These are phyloP conservation scores for Hemicrepidius hirtus DNA, from an alignment of 2,888 invertebrate species.

Conservation along the genomic window DNA sequence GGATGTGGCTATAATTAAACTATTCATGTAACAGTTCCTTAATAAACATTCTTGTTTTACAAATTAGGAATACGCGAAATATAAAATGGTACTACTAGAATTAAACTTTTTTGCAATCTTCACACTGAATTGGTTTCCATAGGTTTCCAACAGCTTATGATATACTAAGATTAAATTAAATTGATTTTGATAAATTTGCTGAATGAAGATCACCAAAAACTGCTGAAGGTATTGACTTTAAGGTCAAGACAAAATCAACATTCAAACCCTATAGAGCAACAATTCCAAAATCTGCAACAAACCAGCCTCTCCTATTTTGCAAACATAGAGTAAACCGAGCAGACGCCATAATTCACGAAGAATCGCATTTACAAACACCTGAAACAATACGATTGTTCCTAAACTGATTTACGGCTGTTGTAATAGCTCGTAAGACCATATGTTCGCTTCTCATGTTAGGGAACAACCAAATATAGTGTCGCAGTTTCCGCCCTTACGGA, in stretches of 20 bases:
- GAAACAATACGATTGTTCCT: constrained; percentile 44
- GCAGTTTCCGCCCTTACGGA: constrained; percentile 24
- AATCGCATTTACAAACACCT: constrained; percentile 42
- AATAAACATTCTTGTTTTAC: neutral
- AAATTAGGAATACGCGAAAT: neutral
- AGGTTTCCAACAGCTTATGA: too few relatives aligned
- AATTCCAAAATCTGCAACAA: neutral
- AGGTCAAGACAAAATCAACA: too few relatives aligned
- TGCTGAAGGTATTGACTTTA: too few relatives aligned
- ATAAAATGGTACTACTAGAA: too few relatives aligned
- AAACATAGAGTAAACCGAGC: constrained; percentile 28
- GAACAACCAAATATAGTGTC: constrained; percentile 1
- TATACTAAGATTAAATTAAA: too few relatives aligned
- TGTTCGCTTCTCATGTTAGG: constrained; percentile 44
- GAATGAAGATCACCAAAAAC: neutral
- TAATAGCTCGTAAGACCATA: constrained; percentile 40
- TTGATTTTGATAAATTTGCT: too few relatives aligned
- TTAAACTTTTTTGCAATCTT: too few relatives aligned
- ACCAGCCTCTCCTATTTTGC: neutral
- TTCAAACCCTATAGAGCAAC: neutral
- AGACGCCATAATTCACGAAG: constrained; percentile 36
- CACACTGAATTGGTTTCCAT: too few relatives aligned
- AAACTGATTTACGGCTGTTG: constrained; percentile 45
- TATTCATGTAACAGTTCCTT: too few relatives aligned
- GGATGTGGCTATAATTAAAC: constrained; percentile 24